Evolutionary conservation across 2,797 vertebrate species (phyloP), one percentile per base, ranked within the genome.

Genomic region (Myotis pilosus): DNA sequence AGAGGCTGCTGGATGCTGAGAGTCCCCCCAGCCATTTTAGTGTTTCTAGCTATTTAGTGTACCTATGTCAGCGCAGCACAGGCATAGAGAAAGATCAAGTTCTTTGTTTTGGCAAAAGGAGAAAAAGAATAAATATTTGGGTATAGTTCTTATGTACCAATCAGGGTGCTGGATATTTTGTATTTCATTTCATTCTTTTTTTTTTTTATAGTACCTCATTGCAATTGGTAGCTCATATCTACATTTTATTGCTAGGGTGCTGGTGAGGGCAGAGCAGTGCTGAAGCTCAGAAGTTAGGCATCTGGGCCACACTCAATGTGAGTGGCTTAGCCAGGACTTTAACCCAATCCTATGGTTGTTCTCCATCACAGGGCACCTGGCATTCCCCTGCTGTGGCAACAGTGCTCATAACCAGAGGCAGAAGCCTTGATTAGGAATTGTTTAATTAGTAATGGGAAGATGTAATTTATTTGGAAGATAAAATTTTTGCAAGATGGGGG

Each of bases 71-170:
- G 4, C 36, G 25, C 30, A 72, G 22, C 57, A 28, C 5, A 30
- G 64, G 19, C 62, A 30, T 51, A 82, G 38, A 83, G 86, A 64
- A 69, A 53, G 38, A 20, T 12, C 7, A 57, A 8, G 5, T 36
- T 69, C 38, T 84, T 79, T 71, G 44, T 83, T 87, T 80, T 49
- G 85, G 66, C 11, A 44, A 75, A 60, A 38, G 41, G 81, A 41
- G 44, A 53, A 72, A 60, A 75, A 83, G 51, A 71, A 53, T 8
- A 57, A n/a, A 62, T n/a, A 17, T 83, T 62, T 71, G 57, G 47
- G 11, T 60, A 38, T 28, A 6, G 38, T 89, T 68, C 15, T 33
- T 71, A 5, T 16, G n/a, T n/a, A 22, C 36, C 30, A 15, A 9
- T 36, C 25, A 20, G 22, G 38, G 5, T 38, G 11, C 28, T 66